Conservation (phyloP, 2,113 vertebrate genomes). For the Trinectes maculatus region DNA sequence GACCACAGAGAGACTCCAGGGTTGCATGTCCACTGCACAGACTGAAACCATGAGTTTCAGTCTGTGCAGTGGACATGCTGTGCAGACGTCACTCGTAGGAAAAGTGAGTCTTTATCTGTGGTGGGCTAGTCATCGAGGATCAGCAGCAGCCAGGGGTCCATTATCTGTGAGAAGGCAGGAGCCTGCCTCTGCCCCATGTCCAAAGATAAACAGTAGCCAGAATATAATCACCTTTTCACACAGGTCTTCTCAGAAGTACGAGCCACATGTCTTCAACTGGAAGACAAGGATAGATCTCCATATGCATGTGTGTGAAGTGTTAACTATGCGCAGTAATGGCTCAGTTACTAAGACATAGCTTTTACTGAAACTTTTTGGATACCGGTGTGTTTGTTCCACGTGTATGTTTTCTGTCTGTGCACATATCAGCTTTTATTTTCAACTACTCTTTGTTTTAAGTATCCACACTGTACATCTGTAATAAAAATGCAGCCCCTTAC, state of each 20-base stretch:
- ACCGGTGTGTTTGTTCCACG: neutral
- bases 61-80: neutral
- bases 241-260: constrained; percentile 75
- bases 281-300: constrained; percentile 17
- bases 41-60: too few species aligned
- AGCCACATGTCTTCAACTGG: constrained; percentile 13
- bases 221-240: constrained; percentile 76
- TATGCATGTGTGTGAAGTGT: neutral
- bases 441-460: too few species aligned
- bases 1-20: neutral
- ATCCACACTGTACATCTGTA: too few species aligned
- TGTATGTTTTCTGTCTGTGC: too few species aligned
- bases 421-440: too few species aligned
- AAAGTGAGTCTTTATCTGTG: constrained; percentile 71
- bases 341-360: neutral
- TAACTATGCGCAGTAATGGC: neutral
- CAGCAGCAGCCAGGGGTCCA: constrained; percentile 59
- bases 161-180: constrained; percentile 76
- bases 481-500: too few species aligned
- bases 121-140: constrained; percentile 46
- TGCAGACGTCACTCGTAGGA: neutral
- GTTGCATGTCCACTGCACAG: neutral
- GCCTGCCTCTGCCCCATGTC: constrained; percentile 37
- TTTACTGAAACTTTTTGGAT: neutral
- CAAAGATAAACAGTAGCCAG: constrained; percentile 75